Percentiles rank a stretch among this genome's conserved stretches.
phyloP scores from a whole-genome alignment of 2,888 invertebrate species.

The Stegana nigrithorax region DNA sequence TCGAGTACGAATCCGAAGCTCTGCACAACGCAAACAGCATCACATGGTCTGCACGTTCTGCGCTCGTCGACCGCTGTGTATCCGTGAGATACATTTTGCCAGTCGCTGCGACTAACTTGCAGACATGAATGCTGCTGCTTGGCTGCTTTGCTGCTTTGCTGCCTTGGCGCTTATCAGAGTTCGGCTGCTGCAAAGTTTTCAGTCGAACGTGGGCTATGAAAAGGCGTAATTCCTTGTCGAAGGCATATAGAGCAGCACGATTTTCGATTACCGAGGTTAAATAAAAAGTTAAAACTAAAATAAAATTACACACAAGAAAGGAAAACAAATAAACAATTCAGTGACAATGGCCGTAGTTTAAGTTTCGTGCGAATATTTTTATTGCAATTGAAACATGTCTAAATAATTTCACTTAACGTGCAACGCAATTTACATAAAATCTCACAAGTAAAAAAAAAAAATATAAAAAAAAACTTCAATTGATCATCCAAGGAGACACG shows the following conservation, averaged over 20 bases:
- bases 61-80: neutral
- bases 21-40: constrained; percentile 4
- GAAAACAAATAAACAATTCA: too few relatives aligned
- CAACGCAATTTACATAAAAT: neutral
- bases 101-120: neutral
- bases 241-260: neutral
- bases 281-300: neutral
- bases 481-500: neutral
- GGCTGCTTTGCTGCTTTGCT: too few relatives aligned
- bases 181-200: neutral
- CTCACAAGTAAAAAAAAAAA: neutral
- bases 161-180: constrained; percentile 13
- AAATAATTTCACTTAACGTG: neutral
- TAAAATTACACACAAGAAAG: neutral
- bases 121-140: constrained; percentile 1
- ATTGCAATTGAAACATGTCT: neutral
- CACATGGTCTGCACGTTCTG: constrained; percentile 14
- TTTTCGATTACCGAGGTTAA: neutral
- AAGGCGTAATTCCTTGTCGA: neutral
- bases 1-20: too few relatives aligned
- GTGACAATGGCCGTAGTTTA: too few relatives aligned
- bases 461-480: neutral
- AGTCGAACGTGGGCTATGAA: neutral
- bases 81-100: constrained; percentile 9
- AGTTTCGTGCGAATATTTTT: neutral